Percentiles rank a stretch among this genome's conserved stretches.
These are phyloP conservation scores for Meteorus cinctellus DNA, from an alignment of 2,888 invertebrate species.

Conservation along the genomic window DNA sequence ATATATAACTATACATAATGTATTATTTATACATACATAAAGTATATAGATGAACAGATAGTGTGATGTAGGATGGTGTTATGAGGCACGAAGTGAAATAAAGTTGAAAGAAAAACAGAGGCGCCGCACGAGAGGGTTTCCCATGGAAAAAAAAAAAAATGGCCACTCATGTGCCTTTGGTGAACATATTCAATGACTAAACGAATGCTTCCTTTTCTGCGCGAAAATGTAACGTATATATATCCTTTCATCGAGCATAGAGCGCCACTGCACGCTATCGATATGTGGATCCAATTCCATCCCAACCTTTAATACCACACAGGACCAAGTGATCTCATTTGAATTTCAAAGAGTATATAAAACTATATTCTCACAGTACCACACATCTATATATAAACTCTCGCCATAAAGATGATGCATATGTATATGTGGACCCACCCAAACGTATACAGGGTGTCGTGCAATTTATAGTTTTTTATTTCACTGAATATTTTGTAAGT, in stretches of 20 bases:
- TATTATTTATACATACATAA: not conserved
- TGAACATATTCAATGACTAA: constrained; percentile 23
- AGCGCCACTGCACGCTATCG: not conserved
- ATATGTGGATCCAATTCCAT: constrained; percentile 15
- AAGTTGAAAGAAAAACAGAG: constrained; percentile 27
- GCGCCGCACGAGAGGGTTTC: not conserved
- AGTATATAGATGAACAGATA: not conserved
- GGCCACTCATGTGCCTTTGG: constrained; percentile 11
- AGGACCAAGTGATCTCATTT: constrained; percentile 21
- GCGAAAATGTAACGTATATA: not conserved
- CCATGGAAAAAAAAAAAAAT: not conserved
- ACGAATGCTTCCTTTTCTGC: not conserved
- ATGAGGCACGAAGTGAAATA: constrained; percentile 13
- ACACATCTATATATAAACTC: not conserved
- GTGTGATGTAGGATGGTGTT: not conserved
- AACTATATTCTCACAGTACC: constrained; percentile 1
- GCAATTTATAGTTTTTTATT: not conserved
- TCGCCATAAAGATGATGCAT: not conserved
- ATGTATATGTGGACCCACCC: too few species aligned
- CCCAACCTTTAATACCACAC: not conserved
- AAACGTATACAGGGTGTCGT: too few species aligned
- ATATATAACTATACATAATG: not conserved
- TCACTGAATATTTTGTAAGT: not conserved
- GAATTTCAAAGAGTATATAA: constrained; percentile 11
- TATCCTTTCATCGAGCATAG: not conserved